These are phyloP conservation scores for Toxostoma redivivum DNA, from an alignment of 2,113 vertebrate genomes.

Conservation along the genomic window DNA sequence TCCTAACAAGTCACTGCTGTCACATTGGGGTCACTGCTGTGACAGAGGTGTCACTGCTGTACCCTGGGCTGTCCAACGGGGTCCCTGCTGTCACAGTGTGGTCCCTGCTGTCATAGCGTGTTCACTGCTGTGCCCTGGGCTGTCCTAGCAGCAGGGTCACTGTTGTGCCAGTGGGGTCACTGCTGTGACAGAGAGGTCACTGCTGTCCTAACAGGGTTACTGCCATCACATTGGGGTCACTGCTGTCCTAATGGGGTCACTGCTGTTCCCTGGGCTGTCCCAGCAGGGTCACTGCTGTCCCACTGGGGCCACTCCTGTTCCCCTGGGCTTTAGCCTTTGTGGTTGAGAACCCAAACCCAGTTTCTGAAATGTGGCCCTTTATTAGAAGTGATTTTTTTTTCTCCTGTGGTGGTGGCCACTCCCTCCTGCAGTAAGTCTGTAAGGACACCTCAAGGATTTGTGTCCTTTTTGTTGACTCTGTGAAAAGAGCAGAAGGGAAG, in stretches of 20 bases:
- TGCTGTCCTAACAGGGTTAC: background rate
- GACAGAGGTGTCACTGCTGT: background rate
- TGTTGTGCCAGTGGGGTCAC: background rate
- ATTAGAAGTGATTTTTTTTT: background rate
- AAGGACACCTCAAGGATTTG: rapidly evolving
- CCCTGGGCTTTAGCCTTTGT: background rate
- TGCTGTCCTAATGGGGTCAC: rapidly evolving
- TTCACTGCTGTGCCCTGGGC: too few species aligned
- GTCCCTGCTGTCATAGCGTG: too few species aligned
- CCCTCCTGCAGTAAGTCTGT: background rate
- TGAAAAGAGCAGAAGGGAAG: background rate
- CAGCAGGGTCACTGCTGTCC: rapidly evolving
- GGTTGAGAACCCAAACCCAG: background rate
- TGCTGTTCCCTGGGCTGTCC: background rate
- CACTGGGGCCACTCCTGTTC: rapidly evolving
- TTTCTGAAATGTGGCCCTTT: background rate
- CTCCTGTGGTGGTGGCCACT: background rate
- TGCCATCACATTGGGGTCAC: rapidly evolving
- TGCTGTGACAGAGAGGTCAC: background rate
- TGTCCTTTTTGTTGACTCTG: background rate
- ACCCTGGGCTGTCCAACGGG: too few species aligned
- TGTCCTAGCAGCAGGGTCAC: background rate
- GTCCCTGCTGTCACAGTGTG: background rate
- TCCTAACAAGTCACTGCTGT: too few species aligned
- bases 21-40: background rate